Evolutionary conservation across 2,888 invertebrate species (phyloP), one percentile per base, ranked within the genome.

Genomic region (Andricus curvator): DNA sequence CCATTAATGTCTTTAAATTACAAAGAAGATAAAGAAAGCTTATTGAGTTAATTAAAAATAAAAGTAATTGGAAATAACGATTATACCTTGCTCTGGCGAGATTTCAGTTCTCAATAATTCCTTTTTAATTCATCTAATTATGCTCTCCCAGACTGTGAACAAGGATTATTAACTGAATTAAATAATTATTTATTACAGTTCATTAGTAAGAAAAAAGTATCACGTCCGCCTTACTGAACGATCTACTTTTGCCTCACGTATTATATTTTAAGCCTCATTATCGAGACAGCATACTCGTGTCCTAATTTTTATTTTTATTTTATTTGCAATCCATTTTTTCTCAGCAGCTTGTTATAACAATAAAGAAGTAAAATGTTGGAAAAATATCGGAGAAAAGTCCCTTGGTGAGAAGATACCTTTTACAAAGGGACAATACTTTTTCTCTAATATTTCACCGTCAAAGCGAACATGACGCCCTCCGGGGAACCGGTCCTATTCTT

Each of bases 371-470:
- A 74, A 74, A 74, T 22, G 51, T 56, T 56, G 13, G 48, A 33
- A 33, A 56, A 74, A 56, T 74, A 74, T 74, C 33, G 74, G 33
- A 74, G 74, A 33, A 74, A 68, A 56, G n/a, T 29, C 51, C 56
- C 74, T 56, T 74, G 51, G 56, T n/a, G 56, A 29, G 33, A 74
- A 74, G 56, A 74, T 74, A 74, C 33, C 33, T 56, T 51, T n/a
- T 37, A 74, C 74, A 74, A 74, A 74, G 74, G 74, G 74, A 56
- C 74, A 74, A 74, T 74, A 74, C 74, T 74, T 74, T 56, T 74
- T 74, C 74, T 56, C 74, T 74, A 74, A 74, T 74, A 74, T 74
- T 74, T 74, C 56, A 74, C 74, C 74, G 74, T 74, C 74, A 74
- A 56, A 74, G 74, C 56, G 74, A 74, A 74, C 56, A 74, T 74